These are phyloP conservation scores for Chrysocyon brachyurus DNA, from an alignment of 2,797 vertebrate species.

Conservation along the genomic window DNA sequence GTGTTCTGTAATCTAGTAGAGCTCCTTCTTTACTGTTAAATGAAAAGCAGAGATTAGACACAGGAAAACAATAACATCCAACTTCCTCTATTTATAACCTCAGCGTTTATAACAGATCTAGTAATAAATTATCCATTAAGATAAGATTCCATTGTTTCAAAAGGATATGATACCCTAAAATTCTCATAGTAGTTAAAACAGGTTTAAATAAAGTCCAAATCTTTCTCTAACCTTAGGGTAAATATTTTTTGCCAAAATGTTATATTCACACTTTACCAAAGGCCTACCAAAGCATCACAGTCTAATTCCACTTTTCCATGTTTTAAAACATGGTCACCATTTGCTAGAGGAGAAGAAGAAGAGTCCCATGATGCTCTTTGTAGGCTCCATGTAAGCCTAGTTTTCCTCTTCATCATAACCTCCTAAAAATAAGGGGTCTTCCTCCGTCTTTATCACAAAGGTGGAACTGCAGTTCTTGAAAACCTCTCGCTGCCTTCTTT, in stretches of 20 bases:
- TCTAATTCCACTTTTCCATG: background rate
- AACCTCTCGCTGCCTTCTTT: constrained; percentile 93
- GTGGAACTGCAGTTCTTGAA: constrained; percentile 95
- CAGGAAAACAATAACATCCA: constrained; percentile 35
- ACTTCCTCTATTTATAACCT: background rate
- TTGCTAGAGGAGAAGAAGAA: background rate
- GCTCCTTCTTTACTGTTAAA: background rate
- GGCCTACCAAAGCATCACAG: background rate
- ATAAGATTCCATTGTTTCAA: constrained; percentile 22
- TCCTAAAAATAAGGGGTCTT: constrained; percentile 89
- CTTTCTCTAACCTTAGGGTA: constrained; percentile 88
- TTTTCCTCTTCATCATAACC: constrained; percentile 87
- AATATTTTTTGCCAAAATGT: background rate
- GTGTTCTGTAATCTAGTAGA: background rate
- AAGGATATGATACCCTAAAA: constrained; percentile 88
- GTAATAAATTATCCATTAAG: constrained; percentile 20
- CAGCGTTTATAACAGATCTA: constrained; percentile 1
- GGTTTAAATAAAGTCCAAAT: constrained; percentile 91
- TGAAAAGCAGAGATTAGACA: background rate
- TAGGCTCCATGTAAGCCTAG: constrained; percentile 88
- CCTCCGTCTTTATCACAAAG: constrained; percentile 95
- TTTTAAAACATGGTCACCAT: constrained; percentile 1
- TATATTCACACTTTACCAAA: constrained; percentile 20
- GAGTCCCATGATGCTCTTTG: constrained; percentile 90
- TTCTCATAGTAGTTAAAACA: constrained; percentile 91